Evolutionary conservation across 2,888 invertebrate genomes (phyloP).

Genomic region (Stenichneumon culpator): DNA sequence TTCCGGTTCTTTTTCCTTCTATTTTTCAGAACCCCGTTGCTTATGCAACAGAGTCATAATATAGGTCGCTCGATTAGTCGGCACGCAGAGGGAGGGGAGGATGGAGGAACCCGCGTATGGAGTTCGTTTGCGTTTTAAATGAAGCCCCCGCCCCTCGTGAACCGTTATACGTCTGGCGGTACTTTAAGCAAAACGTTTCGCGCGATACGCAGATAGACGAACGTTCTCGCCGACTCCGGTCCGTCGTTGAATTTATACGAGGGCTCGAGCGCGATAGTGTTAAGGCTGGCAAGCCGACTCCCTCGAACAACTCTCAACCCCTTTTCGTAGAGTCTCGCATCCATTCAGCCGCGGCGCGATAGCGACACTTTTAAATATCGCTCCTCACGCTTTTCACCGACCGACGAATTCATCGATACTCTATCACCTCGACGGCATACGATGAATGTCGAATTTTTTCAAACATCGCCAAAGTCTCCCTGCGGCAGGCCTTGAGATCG

Average conservation of each 20-base stretch:
- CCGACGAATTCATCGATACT: neutral
- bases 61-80: constrained; percentile 55
- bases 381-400: neutral
- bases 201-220: constrained; percentile 63
- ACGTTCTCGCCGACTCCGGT: constrained; percentile 64
- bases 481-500: neutral
- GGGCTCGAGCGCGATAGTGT: constrained; percentile 1
- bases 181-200: constrained; percentile 23
- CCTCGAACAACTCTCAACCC: neutral
- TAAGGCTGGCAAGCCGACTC: constrained; percentile 9
- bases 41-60: constrained; percentile 55
- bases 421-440: neutral
- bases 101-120: constrained; percentile 50
- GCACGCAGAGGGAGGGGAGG: constrained; percentile 5
- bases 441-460: neutral
- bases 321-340: neutral
- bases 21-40: constrained; percentile 44
- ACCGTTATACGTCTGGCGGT: constrained; percentile 6
- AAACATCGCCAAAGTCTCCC: neutral
- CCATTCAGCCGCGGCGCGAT: neutral
- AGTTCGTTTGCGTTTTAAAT: constrained; percentile 78
- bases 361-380: constrained; percentile 12
- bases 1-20: constrained; percentile 1
- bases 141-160: constrained; percentile 56
- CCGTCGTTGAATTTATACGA: constrained; percentile 14